Evolutionary conservation across 2,113 vertebrate genomes (phyloP), one percentile per base, ranked within the genome.

Genomic region (Psammodynastes pulverulentus): DNA sequence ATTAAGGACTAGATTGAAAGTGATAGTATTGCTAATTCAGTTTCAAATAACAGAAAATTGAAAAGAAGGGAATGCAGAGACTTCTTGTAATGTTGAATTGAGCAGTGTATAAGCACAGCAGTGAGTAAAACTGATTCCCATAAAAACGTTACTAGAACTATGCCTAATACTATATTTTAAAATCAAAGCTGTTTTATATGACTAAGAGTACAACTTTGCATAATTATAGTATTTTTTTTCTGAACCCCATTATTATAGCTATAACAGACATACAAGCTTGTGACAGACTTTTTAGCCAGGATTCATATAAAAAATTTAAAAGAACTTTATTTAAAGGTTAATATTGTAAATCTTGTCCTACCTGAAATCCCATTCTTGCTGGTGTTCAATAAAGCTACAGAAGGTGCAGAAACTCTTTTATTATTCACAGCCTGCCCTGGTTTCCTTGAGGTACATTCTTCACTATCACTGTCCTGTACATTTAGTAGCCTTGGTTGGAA

Each of bases 401-500:
- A 98, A 92, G 98, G 94, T 95, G 97, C 96, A 95, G 97, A 95
- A 93, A 97, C 97, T 97, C 97, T 97, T 96, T 96, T 98, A 93
- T 94, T 97, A 94, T 98, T 98, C 96, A 97, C 95, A 97, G 97
- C 97, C 97, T 97, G 97, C 96, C 96, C 98, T 97, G 97, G 95
- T 97, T 98, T 98, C 96, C 97, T 97, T 96, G 97, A 97, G 96
- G 97, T 97, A 98, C 98, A 97, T 95, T 97, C 97, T 97, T 98
- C 98, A 89, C 95, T 98, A 93, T 97, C 97, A 51, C 94, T 97
- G 94, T 98, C 97, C 96, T 97, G 98, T 95, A 96, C 95, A 95
- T 97, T 97, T 94, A 97, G 95, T 93, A 97, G 97, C 97, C 98
- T 98, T 94, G 98, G 98, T 95, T 98, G 98, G 95, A 98, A 99